phyloP scores from a whole-genome alignment of 1,140 invertebrate genomes.

The Ectropis grisescens region DNA sequence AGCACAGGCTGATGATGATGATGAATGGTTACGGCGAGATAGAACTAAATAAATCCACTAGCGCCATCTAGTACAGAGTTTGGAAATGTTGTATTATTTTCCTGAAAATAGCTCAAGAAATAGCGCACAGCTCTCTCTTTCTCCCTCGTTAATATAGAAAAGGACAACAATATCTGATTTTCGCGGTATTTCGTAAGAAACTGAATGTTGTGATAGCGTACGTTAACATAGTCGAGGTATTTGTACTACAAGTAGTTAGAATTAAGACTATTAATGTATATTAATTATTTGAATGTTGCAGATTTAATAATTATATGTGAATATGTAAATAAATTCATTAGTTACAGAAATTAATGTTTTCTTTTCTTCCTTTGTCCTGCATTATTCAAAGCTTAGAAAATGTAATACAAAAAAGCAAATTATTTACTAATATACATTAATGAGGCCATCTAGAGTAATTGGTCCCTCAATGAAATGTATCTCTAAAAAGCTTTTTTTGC shows the following conservation, averaged over 20 bases:
- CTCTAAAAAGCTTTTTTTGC: not conserved
- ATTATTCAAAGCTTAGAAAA: not conserved
- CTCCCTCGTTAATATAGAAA: no score
- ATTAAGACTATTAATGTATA: conserved; percentile 24
- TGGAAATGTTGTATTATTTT: no score
- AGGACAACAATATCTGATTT: no score
- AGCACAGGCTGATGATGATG: no score
- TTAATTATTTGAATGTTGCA: conserved; percentile 50
- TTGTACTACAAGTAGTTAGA: conserved; percentile 23
- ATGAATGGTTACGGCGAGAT: no score
- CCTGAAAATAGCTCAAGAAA: no score
- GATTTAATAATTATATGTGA: conserved; percentile 51
- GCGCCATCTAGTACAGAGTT: no score
- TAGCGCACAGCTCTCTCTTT: no score
- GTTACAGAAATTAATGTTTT: conserved; percentile 25
- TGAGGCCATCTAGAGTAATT: not conserved
- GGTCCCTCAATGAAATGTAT: not conserved
- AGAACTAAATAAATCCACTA: no score
- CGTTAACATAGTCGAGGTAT: conserved; percentile 27
- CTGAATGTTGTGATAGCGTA: conserved; percentile 63
- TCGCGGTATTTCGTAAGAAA: conserved; percentile 37
- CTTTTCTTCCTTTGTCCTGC: conserved; percentile 19
- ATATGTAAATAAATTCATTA: conserved; percentile 65
- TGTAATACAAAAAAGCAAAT: not conserved
- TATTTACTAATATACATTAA: not conserved